Evolutionary conservation across 2,113 vertebrate genomes (phyloP).

Genomic region (Xenus cinereus): DNA sequence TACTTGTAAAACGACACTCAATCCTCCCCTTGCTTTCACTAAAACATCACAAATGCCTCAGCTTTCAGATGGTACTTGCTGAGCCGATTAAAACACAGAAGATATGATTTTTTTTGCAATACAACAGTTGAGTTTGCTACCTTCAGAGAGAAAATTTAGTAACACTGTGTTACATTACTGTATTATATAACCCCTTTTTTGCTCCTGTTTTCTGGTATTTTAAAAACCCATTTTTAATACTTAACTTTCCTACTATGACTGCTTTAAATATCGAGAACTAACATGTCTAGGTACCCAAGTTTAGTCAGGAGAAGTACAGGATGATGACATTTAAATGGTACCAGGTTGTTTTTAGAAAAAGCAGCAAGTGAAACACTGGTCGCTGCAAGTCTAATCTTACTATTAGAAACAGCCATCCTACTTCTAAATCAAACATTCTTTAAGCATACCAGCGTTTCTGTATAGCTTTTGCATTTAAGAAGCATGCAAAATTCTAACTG

Average conservation of each 20-base stretch:
- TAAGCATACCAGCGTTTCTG: neutral
- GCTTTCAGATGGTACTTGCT: neutral
- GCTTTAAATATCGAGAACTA: neutral
- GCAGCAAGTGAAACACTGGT: neutral
- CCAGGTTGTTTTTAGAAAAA: neutral
- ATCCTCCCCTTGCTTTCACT: neutral
- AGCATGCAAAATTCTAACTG: neutral
- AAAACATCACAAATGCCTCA: neutral
- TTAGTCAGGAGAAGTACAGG: neutral
- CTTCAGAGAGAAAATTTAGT: neutral
- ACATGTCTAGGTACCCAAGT: neutral
- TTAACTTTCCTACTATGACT: neutral
- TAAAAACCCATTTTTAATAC: neutral
- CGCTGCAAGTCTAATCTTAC: neutral
- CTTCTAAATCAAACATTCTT: neutral
- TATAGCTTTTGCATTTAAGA: neutral
- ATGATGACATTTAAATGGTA: neutral
- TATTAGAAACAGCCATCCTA: neutral
- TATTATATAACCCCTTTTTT: neutral
- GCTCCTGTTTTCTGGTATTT: neutral
- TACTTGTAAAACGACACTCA: neutral
- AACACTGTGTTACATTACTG: neutral
- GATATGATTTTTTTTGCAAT: neutral
- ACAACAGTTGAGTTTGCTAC: neutral
- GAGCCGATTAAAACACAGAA: neutral